Evolutionary conservation across 2,113 vertebrate species (phyloP), one percentile per base, ranked within the genome.

Genomic region (Archocentrus centrarchus): DNA sequence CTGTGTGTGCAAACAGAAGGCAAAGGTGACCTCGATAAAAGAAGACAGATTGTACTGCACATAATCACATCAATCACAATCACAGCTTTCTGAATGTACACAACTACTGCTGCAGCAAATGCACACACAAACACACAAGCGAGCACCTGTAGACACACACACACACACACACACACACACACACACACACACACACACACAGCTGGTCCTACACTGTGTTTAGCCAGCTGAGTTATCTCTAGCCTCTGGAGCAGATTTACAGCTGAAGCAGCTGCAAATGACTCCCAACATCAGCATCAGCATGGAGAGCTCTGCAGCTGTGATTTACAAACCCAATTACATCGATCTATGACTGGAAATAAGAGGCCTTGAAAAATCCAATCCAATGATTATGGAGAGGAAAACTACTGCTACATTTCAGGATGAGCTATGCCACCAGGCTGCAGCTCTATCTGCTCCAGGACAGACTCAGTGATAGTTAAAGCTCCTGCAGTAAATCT

Each of bases 1-100:
- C 98, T 99, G 88, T 89, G 93, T 13, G 82, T 53, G 94, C 64
- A 93, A 6, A 84, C 88, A 11, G 59, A 75, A 82, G n/a, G 10
- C 66, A 84, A 0, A 85, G 11, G 41, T 83, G 50, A 89, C 61
- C 73, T 70, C 14, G 64, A 20, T 32, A 64, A 53, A 82, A 47
- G 0, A 77, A 27, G 8, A 68, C 41, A 17, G 58, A 73, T 18
- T 44, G 35, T 8, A 9, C 41, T 7, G 75, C 32, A 60, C 27
- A 60, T 20, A 35, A 44, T 87, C 66, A 68, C n/a, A n/a, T 50
- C 64, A 68, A 18, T 47, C 24, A 63, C 15, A 44, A 18, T 85
- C 60, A 62, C 30, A 27, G 15, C 27, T 55, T 78, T 82, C 14
- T 39, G 61, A 30, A 81, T 13, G 35, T 62, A 24, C 73, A 73